These are phyloP conservation scores for Poicephalus gulielmi DNA, from an alignment of 2,113 vertebrate species.

Conservation along the genomic window DNA sequence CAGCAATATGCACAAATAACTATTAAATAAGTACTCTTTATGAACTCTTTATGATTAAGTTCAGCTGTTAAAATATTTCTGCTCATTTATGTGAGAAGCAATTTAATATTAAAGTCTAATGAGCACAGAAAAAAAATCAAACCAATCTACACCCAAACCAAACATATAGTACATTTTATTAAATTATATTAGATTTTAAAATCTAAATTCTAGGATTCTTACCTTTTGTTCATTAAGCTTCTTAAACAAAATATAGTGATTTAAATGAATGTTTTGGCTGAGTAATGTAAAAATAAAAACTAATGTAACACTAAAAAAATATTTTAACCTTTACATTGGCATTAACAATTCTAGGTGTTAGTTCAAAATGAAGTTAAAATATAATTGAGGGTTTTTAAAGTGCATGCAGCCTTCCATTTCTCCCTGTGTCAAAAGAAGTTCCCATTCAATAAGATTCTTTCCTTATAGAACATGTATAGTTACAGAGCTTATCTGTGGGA, in stretches of 20 bases:
- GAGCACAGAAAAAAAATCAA: background rate
- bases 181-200: background rate
- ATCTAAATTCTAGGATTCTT: background rate
- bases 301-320: background rate
- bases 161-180: rapidly evolving
- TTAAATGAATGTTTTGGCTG: background rate
- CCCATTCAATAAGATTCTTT: background rate
- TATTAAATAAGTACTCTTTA: background rate
- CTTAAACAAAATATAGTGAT: background rate
- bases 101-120: background rate
- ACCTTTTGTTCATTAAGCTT: background rate
- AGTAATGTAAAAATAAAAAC: background rate
- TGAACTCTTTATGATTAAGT: background rate
- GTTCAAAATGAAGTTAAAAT: background rate
- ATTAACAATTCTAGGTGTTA: rapidly evolving
- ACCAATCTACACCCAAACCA: background rate
- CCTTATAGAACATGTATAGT: background rate
- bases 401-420: background rate
- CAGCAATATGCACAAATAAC: background rate
- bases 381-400: background rate
- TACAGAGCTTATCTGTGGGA: background rate
- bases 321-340: background rate
- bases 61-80: background rate
- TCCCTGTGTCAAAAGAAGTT: background rate
- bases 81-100: background rate